Evolutionary conservation across 2,797 vertebrate genomes (phyloP).

Genomic region (Enoplosus armatus): DNA sequence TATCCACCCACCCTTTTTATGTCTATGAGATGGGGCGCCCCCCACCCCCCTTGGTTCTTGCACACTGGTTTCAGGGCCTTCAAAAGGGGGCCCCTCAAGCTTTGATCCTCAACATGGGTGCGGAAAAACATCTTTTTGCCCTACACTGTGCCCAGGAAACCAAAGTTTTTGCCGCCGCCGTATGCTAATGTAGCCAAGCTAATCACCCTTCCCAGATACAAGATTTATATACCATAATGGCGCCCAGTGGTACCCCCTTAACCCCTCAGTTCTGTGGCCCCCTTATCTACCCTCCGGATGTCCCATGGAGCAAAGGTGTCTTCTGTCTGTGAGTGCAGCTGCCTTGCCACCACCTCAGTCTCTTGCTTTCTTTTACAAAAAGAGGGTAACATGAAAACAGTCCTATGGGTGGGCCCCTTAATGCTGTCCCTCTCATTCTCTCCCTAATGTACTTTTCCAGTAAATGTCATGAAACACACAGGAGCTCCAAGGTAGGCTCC

Average conservation of each 20-base stretch:
- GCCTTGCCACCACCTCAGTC: slow-evolving; percentile 72
- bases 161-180: slow-evolving; percentile 81
- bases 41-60: slow-evolving; percentile 82
- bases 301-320: slow-evolving; percentile 75
- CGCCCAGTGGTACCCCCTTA: slow-evolving; percentile 59
- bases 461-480: slow-evolving; percentile 69
- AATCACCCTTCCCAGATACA: slow-evolving; percentile 83
- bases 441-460: slow-evolving; percentile 80
- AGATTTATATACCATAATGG: slow-evolving; percentile 82
- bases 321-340: slow-evolving; percentile 81
- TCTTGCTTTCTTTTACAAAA: slow-evolving; percentile 70
- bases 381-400: slow-evolving; percentile 74
- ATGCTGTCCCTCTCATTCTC: slow-evolving; percentile 66
- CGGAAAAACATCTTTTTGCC: slow-evolving; percentile 87
- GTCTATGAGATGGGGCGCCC: slow-evolving; percentile 87
- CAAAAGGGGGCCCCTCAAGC: slow-evolving; percentile 95
- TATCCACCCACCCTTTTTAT: slow-evolving; percentile 79
- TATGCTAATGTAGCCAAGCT: slow-evolving; percentile 84
- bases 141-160: slow-evolving; percentile 88
- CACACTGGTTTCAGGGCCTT: slow-evolving; percentile 93
- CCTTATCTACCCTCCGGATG: slow-evolving; percentile 73
- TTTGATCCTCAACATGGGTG: slow-evolving; percentile 94
- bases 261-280: slow-evolving; percentile 60
- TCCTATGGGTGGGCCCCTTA: slow-evolving; percentile 77
- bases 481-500: slow-evolving; percentile 72